These are phyloP conservation scores for Chalcis sispes DNA, from an alignment of 2,888 invertebrate genomes.

Conservation along the genomic window DNA sequence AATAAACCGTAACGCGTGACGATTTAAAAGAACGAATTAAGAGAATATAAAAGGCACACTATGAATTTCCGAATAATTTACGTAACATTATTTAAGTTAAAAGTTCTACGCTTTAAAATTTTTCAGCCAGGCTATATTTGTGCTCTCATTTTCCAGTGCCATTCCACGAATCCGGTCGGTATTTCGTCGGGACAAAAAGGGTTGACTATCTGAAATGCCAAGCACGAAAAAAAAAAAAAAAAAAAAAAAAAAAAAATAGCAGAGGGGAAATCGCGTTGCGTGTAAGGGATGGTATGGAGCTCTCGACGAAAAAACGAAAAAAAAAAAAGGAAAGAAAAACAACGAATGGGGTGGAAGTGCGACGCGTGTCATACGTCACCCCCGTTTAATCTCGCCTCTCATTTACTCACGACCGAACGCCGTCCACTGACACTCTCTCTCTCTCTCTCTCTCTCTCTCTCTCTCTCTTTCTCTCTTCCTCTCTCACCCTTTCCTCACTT, in stretches of 20 bases:
- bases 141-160: slow-evolving; percentile 27
- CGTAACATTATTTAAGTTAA: not conserved
- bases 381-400: slow-evolving; percentile 73
- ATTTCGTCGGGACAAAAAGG: slow-evolving; percentile 56
- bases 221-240: slow-evolving; percentile 32
- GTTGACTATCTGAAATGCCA: slow-evolving; percentile 52
- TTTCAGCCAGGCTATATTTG: slow-evolving; percentile 43
- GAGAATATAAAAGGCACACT: no score
- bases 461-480: no score
- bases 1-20: no score
- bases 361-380: slow-evolving; percentile 65
- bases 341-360: slow-evolving; percentile 51
- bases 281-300: no score
- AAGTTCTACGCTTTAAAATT: slow-evolving; percentile 15
- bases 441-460: no score
- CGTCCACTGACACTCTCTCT: no score
- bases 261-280: no score
- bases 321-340: not conserved
- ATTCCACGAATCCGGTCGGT: slow-evolving; percentile 11
- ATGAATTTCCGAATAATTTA: no score
- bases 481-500: not conserved
- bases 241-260: slow-evolving; percentile 14
- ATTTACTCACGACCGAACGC: slow-evolving; percentile 71
- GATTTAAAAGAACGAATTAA: no score
- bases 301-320: slow-evolving; percentile 32